Base-by-base conservation (phyloP, 2,888 invertebrate genomes). In the Hypselothyrea guttata region DNA sequence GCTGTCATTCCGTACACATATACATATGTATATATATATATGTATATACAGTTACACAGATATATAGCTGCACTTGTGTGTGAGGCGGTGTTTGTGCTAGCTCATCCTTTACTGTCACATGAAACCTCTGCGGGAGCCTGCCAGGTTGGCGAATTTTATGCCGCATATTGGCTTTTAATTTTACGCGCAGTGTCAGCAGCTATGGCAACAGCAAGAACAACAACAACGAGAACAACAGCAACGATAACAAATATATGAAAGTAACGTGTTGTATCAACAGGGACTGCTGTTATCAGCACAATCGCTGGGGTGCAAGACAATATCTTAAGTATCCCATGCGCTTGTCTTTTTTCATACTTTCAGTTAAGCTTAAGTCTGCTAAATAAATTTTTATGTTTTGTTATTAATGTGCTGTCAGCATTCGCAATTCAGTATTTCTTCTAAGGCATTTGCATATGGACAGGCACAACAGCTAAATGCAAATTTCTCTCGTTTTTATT, bases 131-230 rank as follows among this genome's bases (percentile, higher is more conserved):
- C 47, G 52, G 55, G 38, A 59, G 60, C 31, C 47, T 78, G 72
- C 79, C 56, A 57, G 79, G 77, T 79, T 76, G 48, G 71, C 71
- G 65, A 59, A 76, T 73, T 83, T 71, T 65, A 62, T 75, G 65
- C 60, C 73, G 58, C 84, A 83, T 77, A 77, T 79, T 79, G 83
- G 77, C 77, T 79, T 77, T 77, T 83, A 83, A 77, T 77, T 83
- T 77, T 47, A 77, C 59, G 64, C 76, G 73, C 83, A 57, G 60
- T 67, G 83, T 83, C 77, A 77, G 83, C 77, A 75, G 70, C 75
- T 56, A 44, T 27, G 7, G 37, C 54, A 47, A 70, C 40, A 53
- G 28, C 22, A 37, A 13, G 9, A 42, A 18, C 38, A 33, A n/a
- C 12, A 18, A 8, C 8, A 28, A n/a, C 7, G 11, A 13, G 9